A percentile compares a stretch with the other conserved stretches of the same genome.
Conservation (phyloP, 2,113 vertebrate genomes). For the Pseudorhombus dupliciocellatus region DNA sequence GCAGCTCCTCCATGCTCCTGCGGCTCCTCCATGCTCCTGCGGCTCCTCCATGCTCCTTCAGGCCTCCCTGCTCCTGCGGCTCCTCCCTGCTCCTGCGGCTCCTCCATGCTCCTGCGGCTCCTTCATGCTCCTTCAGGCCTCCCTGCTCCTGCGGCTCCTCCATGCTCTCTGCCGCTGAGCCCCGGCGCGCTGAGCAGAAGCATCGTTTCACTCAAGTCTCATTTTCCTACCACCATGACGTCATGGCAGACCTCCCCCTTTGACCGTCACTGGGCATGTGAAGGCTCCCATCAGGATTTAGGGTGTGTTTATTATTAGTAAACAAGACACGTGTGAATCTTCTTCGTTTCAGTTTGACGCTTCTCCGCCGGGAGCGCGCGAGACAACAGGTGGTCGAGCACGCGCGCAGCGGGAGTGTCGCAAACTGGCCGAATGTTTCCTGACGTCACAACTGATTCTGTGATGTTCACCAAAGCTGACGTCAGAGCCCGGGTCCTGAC, state of each 20-base stretch:
- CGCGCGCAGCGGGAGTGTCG: not conserved
- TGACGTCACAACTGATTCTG: not conserved
- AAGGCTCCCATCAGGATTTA: too few relatives aligned
- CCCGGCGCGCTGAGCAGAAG: too few relatives aligned
- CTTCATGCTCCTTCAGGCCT: slow-evolving; percentile 61
- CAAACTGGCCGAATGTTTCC: not conserved
- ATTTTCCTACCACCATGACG: too few relatives aligned
- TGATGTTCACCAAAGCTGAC: not conserved
- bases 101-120: slow-evolving; percentile 50
- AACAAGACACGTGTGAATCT: too few relatives aligned
- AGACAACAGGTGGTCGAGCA: not conserved
- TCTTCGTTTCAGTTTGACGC: too few relatives aligned
- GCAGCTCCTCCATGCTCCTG: slow-evolving; percentile 81
- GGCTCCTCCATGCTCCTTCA: slow-evolving; percentile 77
- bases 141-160: not conserved
- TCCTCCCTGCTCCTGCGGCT: too few relatives aligned
- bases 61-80: slow-evolving; percentile 36
- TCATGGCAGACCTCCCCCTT: too few relatives aligned
- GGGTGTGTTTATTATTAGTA: too few relatives aligned
- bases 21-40: slow-evolving; percentile 50
- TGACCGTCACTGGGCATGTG: too few relatives aligned
- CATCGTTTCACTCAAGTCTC: too few relatives aligned
- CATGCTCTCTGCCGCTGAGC: too few relatives aligned
- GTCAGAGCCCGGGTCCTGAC: not conserved
- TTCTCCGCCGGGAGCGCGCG: too few relatives aligned